Base-by-base conservation (phyloP, 2,797 vertebrate species). In the Syngnathus rostellatus region DNA sequence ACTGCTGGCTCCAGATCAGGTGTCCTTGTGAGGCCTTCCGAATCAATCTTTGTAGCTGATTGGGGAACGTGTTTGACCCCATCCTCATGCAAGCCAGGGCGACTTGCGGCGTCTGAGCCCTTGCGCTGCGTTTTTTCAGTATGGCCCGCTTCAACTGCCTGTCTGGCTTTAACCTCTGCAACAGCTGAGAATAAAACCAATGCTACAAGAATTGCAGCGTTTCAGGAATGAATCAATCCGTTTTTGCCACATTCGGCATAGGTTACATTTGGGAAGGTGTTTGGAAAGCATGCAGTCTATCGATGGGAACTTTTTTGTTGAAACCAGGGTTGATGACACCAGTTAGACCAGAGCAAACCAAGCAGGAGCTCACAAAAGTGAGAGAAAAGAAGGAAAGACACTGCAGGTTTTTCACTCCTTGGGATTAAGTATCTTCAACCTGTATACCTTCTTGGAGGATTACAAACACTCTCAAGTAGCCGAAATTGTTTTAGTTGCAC, bases 31-130 rank as follows among this genome's bases (percentile, higher is more conserved):
- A 81, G 83, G 43, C 84, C 89, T 72, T 94, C 90, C 50, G 92
- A 89, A 71, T 89, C 89, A 73, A 93, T 78, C 72, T 90, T 85
- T 76, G 92, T 71, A 76, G 87, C 92, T 7, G 81, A 87, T 3
- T 48, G 83, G 79, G 91, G 90, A 54, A 93, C 77, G 3, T 81
- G 80, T 75, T 83, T 68, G 72, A 89, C 85, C n/a, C 91, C 94
- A 0, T 96, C 90, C 82, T 93, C 91, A 83, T 81, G 79, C 91
- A 92, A 94, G 82, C 10, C 66, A 80, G 92, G 91, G 0, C 78
- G 75, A 0, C 82, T 89, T 25, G 86, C 80, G 0, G 73, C 82
- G 6, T 91, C 81, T 76, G 94, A 93, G 76, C 91, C 85, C 75
- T 96, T 91, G 62, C 91, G 90, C 75, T 78, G 86, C 79, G 92